phyloP scores from a whole-genome alignment of 64 coral and sea anemone genomes.

The Orbicella faveolata region DNA sequence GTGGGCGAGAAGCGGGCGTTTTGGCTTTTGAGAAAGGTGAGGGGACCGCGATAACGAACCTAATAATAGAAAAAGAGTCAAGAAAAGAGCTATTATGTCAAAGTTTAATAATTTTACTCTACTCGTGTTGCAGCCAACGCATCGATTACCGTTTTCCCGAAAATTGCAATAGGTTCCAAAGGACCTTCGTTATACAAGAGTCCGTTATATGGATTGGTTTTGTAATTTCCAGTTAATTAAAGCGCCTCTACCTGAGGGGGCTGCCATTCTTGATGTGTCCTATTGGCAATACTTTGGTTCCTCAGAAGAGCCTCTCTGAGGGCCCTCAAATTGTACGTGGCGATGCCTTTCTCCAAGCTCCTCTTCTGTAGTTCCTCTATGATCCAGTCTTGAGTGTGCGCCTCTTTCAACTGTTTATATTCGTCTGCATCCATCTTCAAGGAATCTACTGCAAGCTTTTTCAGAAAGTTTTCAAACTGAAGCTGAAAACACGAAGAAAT shows the following conservation, averaged over 20 bases:
- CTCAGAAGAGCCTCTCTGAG: slow-evolving; percentile 8
- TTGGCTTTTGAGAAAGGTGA: slow-evolving; percentile 8
- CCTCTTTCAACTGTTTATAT: background rate
- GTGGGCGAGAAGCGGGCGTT: slow-evolving; percentile 1
- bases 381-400: background rate
- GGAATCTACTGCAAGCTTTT: slow-evolving; percentile 14
- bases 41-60: slow-evolving; percentile 9
- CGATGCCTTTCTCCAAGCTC: background rate
- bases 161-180: too few species aligned
- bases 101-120: too few species aligned
- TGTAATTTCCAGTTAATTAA: background rate
- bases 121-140: too few species aligned
- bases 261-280: slow-evolving; percentile 27
- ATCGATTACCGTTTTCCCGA: too few species aligned
- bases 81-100: too few species aligned
- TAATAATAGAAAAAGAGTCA: background rate
- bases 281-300: slow-evolving; percentile 10
- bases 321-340: background rate
- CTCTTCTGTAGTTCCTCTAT: background rate
- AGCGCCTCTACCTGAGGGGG: background rate
- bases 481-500: background rate
- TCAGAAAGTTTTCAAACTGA: slow-evolving; percentile 15
- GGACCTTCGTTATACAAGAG: too few species aligned
- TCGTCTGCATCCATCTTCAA: slow-evolving; percentile 12
- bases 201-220: too few species aligned